Percentiles rank a stretch among this genome's conserved stretches.
phyloP scores from a whole-genome alignment of 2,888 invertebrate species.

The Meliscaeva auricollis region DNA sequence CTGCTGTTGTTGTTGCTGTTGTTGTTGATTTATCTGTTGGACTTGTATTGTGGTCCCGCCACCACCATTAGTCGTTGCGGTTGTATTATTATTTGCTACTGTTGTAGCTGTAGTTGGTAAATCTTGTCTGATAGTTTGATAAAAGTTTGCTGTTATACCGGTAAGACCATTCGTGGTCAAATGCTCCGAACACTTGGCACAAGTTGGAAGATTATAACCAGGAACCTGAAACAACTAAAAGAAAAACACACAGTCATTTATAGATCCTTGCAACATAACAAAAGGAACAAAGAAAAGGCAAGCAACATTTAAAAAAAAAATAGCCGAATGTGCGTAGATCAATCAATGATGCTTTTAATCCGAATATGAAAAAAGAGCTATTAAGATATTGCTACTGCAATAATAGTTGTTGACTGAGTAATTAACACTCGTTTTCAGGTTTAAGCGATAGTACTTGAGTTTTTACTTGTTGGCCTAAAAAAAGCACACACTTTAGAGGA shows the following conservation, averaged over 20 bases:
- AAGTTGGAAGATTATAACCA: constrained; percentile 84
- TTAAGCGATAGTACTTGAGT: too few relatives aligned
- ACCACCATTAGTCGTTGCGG: constrained; percentile 77
- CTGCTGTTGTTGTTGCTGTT: constrained; percentile 70
- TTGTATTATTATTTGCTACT: constrained; percentile 78
- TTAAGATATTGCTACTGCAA: too few relatives aligned
- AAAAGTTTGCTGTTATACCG: constrained; percentile 80
- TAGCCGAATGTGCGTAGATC: constrained; percentile 59
- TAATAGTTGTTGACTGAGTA: too few relatives aligned
- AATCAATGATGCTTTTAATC: constrained; percentile 16
- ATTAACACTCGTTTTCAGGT: too few relatives aligned
- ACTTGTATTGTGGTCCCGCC: constrained; percentile 77
- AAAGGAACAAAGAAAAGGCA: constrained; percentile 51
- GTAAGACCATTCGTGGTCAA: constrained; percentile 82
- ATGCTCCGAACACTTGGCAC: constrained; percentile 84
- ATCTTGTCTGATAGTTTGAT: constrained; percentile 81
- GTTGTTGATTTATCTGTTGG: constrained; percentile 71
- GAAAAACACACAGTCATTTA: constrained; percentile 6
- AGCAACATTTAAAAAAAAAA: constrained; percentile 62
- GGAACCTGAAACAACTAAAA: constrained; percentile 83
- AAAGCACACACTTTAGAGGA: too few relatives aligned
- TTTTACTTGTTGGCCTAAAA: too few relatives aligned
- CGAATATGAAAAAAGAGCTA: not conserved
- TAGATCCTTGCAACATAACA: not conserved
- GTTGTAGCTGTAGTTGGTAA: constrained; percentile 78